Percentiles rank a stretch among this genome's conserved stretches.
Conservation (phyloP, 2,113 vertebrate species). For the Neogale vison region DNA sequence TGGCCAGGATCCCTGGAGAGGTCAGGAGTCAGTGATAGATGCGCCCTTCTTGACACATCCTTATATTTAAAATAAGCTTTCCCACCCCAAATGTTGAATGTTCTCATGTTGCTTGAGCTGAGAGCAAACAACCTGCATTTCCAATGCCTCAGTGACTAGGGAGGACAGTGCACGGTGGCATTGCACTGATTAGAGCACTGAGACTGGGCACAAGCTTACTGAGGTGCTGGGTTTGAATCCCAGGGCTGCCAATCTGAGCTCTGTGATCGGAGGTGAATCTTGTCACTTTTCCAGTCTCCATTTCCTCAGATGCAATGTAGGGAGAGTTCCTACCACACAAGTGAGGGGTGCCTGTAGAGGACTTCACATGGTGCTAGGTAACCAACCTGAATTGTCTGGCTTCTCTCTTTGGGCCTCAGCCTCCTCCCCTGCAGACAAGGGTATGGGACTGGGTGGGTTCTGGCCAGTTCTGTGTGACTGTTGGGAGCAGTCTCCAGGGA, state of each 20-base stretch:
- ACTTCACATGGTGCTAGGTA: too few species aligned
- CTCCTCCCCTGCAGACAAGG: neutral
- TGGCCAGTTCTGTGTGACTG: neutral
- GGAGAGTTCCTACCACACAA: neutral
- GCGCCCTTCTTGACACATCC: neutral
- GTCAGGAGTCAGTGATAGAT: neutral
- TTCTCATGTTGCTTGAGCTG: neutral
- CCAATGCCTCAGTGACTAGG: neutral
- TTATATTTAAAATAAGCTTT: neutral
- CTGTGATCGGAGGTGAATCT: neutral
- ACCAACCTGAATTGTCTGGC: neutral
- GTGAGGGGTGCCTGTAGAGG: neutral
- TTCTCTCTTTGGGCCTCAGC: neutral
- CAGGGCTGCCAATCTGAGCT: neutral
- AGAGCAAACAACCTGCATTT: neutral
- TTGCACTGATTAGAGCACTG: neutral
- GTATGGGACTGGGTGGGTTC: neutral
- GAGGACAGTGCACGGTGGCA: neutral
- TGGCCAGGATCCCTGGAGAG: neutral
- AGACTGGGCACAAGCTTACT: neutral
- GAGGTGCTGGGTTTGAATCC: neutral
- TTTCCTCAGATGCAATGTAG: neutral
- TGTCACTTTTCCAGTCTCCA: neutral
- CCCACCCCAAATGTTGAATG: neutral
- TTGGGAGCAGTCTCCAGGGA: neutral